Conservation (phyloP, 92 coral and sea anemone genomes). For the Paragorgia papillata region DNA sequence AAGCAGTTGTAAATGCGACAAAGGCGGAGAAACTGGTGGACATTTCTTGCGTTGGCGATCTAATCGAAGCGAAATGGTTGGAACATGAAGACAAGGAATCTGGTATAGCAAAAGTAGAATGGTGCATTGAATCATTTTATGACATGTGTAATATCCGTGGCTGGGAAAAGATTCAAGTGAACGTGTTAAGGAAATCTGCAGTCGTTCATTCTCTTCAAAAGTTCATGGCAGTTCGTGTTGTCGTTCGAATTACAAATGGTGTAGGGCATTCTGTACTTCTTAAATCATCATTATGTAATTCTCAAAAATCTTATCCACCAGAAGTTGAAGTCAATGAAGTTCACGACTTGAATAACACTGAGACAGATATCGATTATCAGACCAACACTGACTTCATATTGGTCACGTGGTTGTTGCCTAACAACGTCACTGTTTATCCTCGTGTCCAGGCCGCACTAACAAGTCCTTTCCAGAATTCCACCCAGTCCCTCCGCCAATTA, state of each 20-base stretch:
- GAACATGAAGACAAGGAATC: slow-evolving; percentile 82
- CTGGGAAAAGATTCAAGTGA: slow-evolving; percentile 10
- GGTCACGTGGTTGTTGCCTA: slow-evolving; percentile 69
- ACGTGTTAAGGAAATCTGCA: slow-evolving; percentile 11
- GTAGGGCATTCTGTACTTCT: background rate
- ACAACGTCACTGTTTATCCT: slow-evolving; percentile 69
- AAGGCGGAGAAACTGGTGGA: background rate
- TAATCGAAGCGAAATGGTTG: slow-evolving; percentile 76
- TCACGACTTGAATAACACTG: slow-evolving; percentile 35
- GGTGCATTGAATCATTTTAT: slow-evolving; percentile 84
- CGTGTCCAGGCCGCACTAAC: slow-evolving; percentile 84
- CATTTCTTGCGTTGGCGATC: slow-evolving; percentile 8
- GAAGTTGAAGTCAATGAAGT: slow-evolving; percentile 47
- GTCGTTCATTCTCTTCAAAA: slow-evolving; percentile 27
- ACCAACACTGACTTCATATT: slow-evolving; percentile 71
- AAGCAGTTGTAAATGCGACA: background rate
- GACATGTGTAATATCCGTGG: slow-evolving; percentile 71
- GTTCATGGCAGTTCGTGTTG: slow-evolving; percentile 5
- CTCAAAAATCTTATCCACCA: slow-evolving; percentile 45
- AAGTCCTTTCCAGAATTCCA: slow-evolving; percentile 56
- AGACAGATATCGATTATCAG: slow-evolving; percentile 83
- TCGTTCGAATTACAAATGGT: slow-evolving; percentile 21
- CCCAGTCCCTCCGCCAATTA: slow-evolving; percentile 43
- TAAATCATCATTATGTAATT: slow-evolving; percentile 11
- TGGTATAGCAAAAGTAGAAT: slow-evolving; percentile 66